Evolutionary conservation across 2,113 vertebrate species (phyloP).

Genomic region (Puma concolor): DNA sequence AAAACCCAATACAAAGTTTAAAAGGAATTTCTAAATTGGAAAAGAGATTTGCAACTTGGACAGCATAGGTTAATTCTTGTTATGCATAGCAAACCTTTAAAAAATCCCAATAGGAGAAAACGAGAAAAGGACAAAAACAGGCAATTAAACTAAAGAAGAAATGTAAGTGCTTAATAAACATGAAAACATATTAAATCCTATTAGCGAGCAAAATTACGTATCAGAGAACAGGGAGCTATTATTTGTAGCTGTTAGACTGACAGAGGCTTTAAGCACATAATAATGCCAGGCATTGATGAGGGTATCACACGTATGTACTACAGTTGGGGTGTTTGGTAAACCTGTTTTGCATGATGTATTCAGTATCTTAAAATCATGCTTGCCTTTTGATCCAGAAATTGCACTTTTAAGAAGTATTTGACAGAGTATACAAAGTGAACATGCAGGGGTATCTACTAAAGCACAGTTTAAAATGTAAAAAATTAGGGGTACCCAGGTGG

Average conservation of each 20-base stretch:
- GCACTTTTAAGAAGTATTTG: background rate
- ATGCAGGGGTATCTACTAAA: background rate
- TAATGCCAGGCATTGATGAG: background rate
- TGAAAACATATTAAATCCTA: background rate
- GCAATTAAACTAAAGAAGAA: background rate
- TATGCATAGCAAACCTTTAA: background rate
- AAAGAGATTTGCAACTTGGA: slow-evolving; percentile 13
- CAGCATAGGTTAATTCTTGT: background rate
- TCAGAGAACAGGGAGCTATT: background rate
- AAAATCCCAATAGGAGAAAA: background rate
- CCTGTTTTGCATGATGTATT: background rate
- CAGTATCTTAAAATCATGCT: background rate
- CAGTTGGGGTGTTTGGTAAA: background rate
- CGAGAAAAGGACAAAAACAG: background rate
- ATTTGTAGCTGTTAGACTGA: background rate
- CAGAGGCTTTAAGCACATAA: background rate
- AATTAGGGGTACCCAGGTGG: background rate
- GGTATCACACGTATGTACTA: background rate
- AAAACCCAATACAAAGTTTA: background rate
- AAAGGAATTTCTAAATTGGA: background rate
- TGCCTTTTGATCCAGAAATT: background rate
- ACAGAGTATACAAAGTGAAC: background rate
- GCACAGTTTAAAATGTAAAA: background rate
- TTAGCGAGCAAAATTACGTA: background rate
- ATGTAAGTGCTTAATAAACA: background rate